Conservation (phyloP, 2,797 vertebrate species). For the Meriones psammophilus region DNA sequence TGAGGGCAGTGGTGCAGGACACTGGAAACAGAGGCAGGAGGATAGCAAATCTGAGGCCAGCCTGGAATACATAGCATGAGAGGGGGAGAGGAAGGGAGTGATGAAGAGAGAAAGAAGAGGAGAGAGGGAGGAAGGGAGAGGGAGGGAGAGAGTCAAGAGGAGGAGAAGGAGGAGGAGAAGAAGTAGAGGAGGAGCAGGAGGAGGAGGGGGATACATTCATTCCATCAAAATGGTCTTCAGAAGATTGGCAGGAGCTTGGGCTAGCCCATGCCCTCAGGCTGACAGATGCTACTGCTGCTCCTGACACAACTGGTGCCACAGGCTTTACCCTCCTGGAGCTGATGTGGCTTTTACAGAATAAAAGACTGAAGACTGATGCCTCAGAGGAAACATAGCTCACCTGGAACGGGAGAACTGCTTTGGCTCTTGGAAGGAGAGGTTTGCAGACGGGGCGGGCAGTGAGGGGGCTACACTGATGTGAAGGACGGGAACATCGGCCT, state of each 20-base stretch:
- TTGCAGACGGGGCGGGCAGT: neutral
- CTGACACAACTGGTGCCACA: neutral
- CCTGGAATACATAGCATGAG: neutral
- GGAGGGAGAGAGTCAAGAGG: neutral
- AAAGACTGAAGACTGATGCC: neutral
- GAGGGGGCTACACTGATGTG: neutral
- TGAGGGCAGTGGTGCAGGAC: neutral
- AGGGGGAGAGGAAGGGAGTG: neutral
- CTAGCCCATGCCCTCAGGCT: neutral
- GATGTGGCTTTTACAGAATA: neutral
- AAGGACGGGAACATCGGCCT: neutral
- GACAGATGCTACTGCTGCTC: neutral
- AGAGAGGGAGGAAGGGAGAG: neutral
- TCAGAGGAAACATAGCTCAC: conserved; percentile 14
- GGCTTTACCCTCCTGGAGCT: neutral
- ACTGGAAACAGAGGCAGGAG: neutral
- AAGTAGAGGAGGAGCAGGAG: neutral
- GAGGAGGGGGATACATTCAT: neutral
- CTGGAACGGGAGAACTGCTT: neutral
- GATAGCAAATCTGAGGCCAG: neutral
- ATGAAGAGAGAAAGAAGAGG: too few species aligned
- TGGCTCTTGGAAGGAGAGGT: neutral
- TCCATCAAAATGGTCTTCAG: neutral
- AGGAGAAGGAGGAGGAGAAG: too few species aligned
- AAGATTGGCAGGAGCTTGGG: neutral